Percentiles rank a stretch among this genome's conserved stretches.
Conservation (phyloP, 2,797 vertebrate species). For the Pseudochirops cupreus region DNA sequence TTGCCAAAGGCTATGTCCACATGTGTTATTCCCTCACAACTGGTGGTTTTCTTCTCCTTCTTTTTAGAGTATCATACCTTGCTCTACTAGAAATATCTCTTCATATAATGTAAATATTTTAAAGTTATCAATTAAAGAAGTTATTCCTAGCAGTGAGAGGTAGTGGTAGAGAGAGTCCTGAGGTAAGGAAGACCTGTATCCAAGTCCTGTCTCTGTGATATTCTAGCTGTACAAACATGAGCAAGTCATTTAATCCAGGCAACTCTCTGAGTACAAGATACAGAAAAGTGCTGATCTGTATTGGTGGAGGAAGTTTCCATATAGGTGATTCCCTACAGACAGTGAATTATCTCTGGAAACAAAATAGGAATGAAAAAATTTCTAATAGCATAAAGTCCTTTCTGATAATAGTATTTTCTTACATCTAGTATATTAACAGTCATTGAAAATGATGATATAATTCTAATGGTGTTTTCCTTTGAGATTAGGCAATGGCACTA, state of each 20-base stretch:
- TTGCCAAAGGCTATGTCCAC: not conserved
- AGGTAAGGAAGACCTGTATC: not conserved
- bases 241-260: not conserved
- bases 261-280: not conserved
- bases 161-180: not conserved
- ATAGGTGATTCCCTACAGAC: not conserved
- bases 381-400: not conserved
- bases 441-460: slow-evolving; percentile 48
- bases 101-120: not conserved
- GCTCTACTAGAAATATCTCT: not conserved
- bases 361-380: not conserved
- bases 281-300: not conserved
- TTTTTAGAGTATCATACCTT: not conserved
- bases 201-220: not conserved
- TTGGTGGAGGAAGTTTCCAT: not conserved
- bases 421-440: slow-evolving; percentile 20
- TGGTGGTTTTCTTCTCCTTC: slow-evolving; percentile 31
- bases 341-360: not conserved
- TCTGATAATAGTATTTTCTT: slow-evolving; percentile 6
- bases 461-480: slow-evolving; percentile 51
- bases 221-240: not conserved
- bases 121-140: not conserved
- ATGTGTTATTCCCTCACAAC: not conserved
- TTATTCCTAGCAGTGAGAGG: not conserved
- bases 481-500: not conserved